Percentiles rank a stretch among this genome's conserved stretches.
Conservation (phyloP, 2,888 invertebrate species). For the Phorcus lineatus region DNA sequence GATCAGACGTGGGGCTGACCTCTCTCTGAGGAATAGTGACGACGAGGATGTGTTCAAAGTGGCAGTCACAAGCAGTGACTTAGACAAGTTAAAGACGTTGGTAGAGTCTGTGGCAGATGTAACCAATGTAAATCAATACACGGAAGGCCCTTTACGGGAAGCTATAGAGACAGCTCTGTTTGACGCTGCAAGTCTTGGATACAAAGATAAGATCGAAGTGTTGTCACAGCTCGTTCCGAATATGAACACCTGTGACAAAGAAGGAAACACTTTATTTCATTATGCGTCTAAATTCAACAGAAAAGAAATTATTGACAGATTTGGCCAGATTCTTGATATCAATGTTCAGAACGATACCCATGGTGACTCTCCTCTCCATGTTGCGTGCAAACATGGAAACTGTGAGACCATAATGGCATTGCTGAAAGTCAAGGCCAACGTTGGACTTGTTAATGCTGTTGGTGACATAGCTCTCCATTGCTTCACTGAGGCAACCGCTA, state of each 20-base stretch:
- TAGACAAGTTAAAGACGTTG: constrained; percentile 48
- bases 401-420: constrained; percentile 49
- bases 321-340: constrained; percentile 48
- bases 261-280: constrained; percentile 66
- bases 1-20: constrained; percentile 51
- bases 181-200: constrained; percentile 35
- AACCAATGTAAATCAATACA: constrained; percentile 30
- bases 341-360: constrained; percentile 53
- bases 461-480: constrained; percentile 65
- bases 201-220: constrained; percentile 56
- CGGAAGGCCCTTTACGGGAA: constrained; percentile 44
- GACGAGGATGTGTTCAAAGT: constrained; percentile 65
- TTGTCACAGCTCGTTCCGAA: constrained; percentile 55
- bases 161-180: constrained; percentile 31
- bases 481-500: constrained; percentile 45
- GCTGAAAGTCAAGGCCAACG: constrained; percentile 56
- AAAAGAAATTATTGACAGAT: constrained; percentile 52
- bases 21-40: constrained; percentile 57
- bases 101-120: constrained; percentile 13
- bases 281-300: constrained; percentile 64
- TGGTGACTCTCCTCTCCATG: constrained; percentile 69
- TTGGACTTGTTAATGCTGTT: constrained; percentile 47
- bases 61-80: constrained; percentile 53
- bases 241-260: constrained; percentile 48
- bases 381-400: constrained; percentile 65